Percentiles rank a stretch among this genome's conserved stretches.
These are phyloP conservation scores for Scaptomyza parva DNA, from an alignment of 2,888 invertebrate species.

Conservation along the genomic window DNA sequence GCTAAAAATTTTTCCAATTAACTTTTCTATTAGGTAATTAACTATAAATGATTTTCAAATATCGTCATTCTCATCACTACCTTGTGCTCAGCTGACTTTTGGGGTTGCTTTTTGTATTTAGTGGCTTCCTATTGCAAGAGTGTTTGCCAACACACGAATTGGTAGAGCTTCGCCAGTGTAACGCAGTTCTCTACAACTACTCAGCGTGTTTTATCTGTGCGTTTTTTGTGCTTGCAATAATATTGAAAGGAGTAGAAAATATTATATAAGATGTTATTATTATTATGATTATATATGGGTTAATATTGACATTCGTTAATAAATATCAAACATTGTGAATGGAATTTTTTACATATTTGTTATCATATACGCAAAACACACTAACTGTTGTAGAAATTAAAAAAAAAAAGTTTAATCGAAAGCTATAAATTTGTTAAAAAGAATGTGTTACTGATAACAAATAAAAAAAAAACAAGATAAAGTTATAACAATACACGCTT, in stretches of 20 bases:
- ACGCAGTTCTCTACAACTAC: constrained; percentile 22
- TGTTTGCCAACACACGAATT: not conserved
- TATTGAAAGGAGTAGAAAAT: constrained; percentile 4
- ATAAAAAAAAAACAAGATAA: not conserved
- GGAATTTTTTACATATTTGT: not conserved
- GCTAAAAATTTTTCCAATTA: not conserved
- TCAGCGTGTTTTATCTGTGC: constrained; percentile 17
- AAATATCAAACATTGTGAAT: not conserved
- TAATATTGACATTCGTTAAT: not conserved
- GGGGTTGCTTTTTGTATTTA: constrained; percentile 11
- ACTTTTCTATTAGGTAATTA: not conserved
- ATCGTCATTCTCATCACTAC: not conserved
- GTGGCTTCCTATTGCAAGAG: constrained; percentile 1
- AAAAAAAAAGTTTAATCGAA: no score
- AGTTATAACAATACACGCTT: not conserved
- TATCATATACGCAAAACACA: not conserved
- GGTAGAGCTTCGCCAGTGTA: constrained; percentile 6
- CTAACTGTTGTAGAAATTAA: no score
- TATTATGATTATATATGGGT: not conserved
- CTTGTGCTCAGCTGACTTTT: constrained; percentile 17
- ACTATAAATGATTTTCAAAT: not conserved
- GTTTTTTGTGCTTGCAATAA: constrained; percentile 25
- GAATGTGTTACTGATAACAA: not conserved
- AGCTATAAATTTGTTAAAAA: not conserved
- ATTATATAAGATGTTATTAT: constrained; percentile 17